Evolutionary conservation across 2,888 invertebrate species (phyloP), one percentile per base, ranked within the genome.

Genomic region (Adelphocoris suturalis): DNA sequence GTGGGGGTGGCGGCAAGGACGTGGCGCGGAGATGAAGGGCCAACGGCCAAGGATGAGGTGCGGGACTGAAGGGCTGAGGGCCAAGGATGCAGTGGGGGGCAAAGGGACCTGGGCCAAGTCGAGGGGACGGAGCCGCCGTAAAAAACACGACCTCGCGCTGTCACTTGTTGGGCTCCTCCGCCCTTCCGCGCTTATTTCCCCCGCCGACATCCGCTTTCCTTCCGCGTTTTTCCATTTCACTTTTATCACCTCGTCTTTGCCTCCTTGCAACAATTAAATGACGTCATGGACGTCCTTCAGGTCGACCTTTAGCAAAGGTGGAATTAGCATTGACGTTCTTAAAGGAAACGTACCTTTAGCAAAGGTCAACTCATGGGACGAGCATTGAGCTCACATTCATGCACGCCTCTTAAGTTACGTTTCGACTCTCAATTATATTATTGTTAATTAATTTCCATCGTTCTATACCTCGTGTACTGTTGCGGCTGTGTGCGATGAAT

Each of bases 71-170:
- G 55, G 55, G 55, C 55, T 4, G 13, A 55, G 4, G 55, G 55
- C 55, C 16, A 13, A 55, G 55, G 55, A 16, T 13, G 55, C 16
- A 16, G 55, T 48, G 7, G 9, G 13, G 48, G 48, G 48, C 48
- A 48, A 48, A 48, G 48, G 48, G 48, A 55, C 5, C 55, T 16
- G 55, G 55, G 55, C 55, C 55, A 16, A 55, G 55, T 13, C 55
- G 55, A 55, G 13, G 14, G 55, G 55, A 55, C 16, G 55, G n/a
- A n/a, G n/a, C n/a, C n/a, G n/a, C n/a, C n/a, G n/a, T n/a, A 61
- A 14, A 57, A 57, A 57, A 57, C 61, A 61, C n/a, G 61, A 61
- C 61, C 61, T 61, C 61, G 19, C 61, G n/a, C 19, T 19, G 61
- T n/a, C 61, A 61, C 61, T 61, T 61, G 61, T 61, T 61, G 61